A percentile compares a stretch with the other conserved stretches of the same genome.
Conservation (phyloP, 1,140 invertebrate genomes). For the Pogonomyrmex californicus region DNA sequence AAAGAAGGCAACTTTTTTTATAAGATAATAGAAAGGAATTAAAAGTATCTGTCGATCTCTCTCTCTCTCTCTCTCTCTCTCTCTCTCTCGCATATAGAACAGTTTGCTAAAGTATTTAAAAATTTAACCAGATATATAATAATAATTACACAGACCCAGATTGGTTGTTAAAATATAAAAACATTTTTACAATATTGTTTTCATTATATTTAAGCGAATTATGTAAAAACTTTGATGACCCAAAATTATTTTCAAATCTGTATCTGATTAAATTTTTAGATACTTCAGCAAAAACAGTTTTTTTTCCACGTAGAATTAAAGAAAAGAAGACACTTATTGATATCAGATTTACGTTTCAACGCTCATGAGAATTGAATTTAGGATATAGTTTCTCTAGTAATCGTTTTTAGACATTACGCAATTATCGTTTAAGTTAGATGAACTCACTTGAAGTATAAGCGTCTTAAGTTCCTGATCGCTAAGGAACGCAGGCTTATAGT, state of each 20-base stretch:
- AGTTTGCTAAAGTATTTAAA: no score
- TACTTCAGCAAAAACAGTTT: not conserved
- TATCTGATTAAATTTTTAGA: no score
- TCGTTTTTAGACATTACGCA: not conserved
- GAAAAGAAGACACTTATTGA: not conserved
- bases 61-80: not conserved
- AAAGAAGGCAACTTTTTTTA: not conserved
- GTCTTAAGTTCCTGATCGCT: conserved; percentile 96
- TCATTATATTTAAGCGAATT: no score
- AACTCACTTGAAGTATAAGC: conserved; percentile 91
- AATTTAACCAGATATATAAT: no score
- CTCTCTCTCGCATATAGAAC: no score
- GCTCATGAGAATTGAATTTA: conserved; percentile 4
- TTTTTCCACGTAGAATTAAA: not conserved
- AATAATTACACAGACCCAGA: no score
- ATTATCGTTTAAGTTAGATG: not conserved
- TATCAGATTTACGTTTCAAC: no score
- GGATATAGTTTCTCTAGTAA: not conserved
- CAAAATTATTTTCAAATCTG: no score
- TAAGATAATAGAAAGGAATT: not conserved
- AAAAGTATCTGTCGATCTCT: not conserved
- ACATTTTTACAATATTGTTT: no score
- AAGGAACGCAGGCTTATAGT: conserved; percentile 95
- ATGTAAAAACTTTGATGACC: no score
- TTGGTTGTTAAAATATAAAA: no score